Evolutionary conservation across 2,888 invertebrate genomes (phyloP).

Genomic region (Hoplodrina blanda): DNA sequence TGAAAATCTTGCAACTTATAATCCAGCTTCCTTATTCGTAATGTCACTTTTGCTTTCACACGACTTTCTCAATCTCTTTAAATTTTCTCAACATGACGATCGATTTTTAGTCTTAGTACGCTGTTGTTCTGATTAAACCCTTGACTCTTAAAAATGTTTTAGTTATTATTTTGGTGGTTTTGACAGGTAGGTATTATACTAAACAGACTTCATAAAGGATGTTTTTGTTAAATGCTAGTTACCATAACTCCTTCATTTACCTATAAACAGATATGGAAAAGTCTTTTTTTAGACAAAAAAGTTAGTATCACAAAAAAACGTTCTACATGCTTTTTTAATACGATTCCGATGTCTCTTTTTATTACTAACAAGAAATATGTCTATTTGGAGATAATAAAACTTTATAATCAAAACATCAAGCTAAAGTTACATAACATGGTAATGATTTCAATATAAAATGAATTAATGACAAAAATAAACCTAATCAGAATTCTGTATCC

Average conservation of each 20-base stretch:
- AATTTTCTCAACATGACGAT: conserved; percentile 23
- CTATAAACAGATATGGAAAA: too few species aligned
- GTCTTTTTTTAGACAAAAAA: not conserved
- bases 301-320: not conserved
- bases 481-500: conserved; percentile 2
- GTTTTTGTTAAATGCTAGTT: too few species aligned
- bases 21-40: conserved; percentile 24
- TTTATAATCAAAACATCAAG: not conserved
- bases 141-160: too few species aligned
- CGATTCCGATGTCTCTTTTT: not conserved
- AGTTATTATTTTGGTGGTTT: too few species aligned
- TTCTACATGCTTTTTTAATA: not conserved
- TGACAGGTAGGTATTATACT: too few species aligned
- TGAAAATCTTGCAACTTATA: conserved; percentile 11
- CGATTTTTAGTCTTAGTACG: not conserved
- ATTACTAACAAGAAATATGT: not conserved
- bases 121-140: too few species aligned
- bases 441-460: not conserved
- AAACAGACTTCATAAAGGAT: too few species aligned
- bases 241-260: too few species aligned
- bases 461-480: not conserved
- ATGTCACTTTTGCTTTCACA: conserved; percentile 14
- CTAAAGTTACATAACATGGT: conserved; percentile 2
- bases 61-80: conserved; percentile 34
- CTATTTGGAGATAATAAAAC: not conserved